These are phyloP conservation scores for Sylvilagus floridanus DNA, from an alignment of 2,797 vertebrate species.

Conservation along the genomic window DNA sequence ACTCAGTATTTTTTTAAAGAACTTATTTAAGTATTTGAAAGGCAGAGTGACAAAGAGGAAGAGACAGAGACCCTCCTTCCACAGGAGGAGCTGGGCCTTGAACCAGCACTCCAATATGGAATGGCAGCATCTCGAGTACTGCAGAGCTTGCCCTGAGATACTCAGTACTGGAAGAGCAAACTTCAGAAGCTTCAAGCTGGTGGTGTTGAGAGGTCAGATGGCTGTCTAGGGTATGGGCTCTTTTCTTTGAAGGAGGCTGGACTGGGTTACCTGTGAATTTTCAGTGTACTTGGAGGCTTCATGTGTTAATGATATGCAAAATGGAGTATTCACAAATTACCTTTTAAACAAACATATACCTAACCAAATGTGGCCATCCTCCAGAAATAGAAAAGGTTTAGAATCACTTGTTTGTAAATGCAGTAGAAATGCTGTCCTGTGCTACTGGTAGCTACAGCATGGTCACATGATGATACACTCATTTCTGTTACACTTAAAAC, in stretches of 20 bases:
- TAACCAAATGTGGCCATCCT: neutral
- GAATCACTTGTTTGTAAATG: neutral
- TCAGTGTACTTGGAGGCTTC: neutral
- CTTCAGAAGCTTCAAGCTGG: neutral
- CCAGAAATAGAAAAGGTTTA: neutral
- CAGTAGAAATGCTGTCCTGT: neutral
- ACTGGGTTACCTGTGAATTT: neutral
- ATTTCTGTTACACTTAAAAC: neutral
- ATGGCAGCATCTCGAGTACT: too few species aligned
- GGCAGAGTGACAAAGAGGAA: too few species aligned
- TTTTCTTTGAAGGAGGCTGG: neutral
- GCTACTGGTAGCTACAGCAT: neutral
- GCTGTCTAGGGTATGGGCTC: fast-evolving
- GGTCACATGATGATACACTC: neutral
- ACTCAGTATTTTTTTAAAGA: neutral
- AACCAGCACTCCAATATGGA: too few species aligned
- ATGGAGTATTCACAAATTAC: neutral
- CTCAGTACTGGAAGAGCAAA: neutral
- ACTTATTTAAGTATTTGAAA: too few species aligned
- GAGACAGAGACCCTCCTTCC: too few species aligned
- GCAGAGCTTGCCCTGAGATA: neutral
- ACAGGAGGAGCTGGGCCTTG: too few species aligned
- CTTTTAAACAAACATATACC: neutral
- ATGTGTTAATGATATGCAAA: neutral
- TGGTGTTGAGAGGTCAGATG: neutral